Evolutionary conservation across 1,140 invertebrate species (phyloP), one percentile per base, ranked within the genome.

Genomic region (Drosophila ogumai): DNA sequence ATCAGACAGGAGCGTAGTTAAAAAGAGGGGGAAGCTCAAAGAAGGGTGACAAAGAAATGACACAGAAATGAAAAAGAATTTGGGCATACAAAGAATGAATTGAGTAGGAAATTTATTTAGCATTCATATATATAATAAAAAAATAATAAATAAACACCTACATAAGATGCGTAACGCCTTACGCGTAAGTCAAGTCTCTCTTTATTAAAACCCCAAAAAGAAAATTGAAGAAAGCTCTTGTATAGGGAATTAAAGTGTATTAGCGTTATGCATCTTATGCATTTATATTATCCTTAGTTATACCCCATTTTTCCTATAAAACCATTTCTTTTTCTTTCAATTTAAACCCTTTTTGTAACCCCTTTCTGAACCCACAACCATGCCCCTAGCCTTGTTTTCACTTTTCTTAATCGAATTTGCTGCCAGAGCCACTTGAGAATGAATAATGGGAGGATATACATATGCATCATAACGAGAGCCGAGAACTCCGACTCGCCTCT

Each of bases 321-420:
- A 1, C 1, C 36, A 15, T 28, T 6, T 6, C 4, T 13, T 17
- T 28, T 50, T 5, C 19, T 9, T 7, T 38, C 3, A 40, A n/a
- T 40, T 41, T 6, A 10, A 31, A n/a, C 55, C 55, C 63, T 32
- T 22, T 22, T 22, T 22, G 22, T 22, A 31, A 22, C 55, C 55
- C 63, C 41, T 22, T 22, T 17, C 15, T 56, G 0, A 6, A 2
- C 1, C 38, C 8, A 38, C 41, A 38, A n/a, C 68, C 44, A 43
- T 72, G 68, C 7, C 58, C 25, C 38, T 46, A 60, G 63, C 73
- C 68, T 80, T 71, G 79, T 80, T 82, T 87, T 87, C 79, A 87
- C 75, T 87, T 82, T 81, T 74, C 56, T 40, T 60, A 71, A 78
- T 78, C 66, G 65, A 76, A 72, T 78, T 79, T 59, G 34, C 17